Percentiles rank a stretch among this genome's conserved stretches.
These are phyloP conservation scores for Eupithecia exiguata DNA, from an alignment of 2,888 invertebrate genomes.

Conservation along the genomic window DNA sequence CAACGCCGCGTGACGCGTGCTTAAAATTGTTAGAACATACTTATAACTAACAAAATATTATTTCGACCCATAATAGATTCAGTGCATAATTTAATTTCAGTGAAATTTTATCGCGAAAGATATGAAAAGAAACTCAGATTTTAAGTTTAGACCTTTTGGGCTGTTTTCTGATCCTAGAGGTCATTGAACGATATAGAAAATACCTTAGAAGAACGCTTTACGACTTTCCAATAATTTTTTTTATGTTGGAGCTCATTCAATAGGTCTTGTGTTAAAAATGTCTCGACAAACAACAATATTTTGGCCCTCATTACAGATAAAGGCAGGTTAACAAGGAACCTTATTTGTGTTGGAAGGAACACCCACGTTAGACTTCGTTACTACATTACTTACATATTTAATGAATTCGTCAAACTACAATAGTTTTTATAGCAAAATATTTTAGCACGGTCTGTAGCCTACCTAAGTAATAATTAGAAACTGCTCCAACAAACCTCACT, in stretches of 20 bases:
- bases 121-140: background rate
- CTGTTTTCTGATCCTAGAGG: background rate
- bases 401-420: no score
- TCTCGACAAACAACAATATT: background rate
- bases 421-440: background rate
- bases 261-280: background rate
- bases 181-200: background rate
- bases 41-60: no score
- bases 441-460: background rate
- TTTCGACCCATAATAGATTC: background rate
- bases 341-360: no score
- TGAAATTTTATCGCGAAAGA: background rate
- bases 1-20: conserved; percentile 17
- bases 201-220: background rate
- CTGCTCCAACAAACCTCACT: background rate
- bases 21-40: background rate
- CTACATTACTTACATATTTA: no score
- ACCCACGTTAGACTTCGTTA: no score
- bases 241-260: background rate
- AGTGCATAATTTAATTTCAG: background rate
- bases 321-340: no score
- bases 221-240: background rate
- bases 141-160: background rate
- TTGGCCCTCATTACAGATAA: no score
- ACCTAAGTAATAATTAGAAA: background rate